These are phyloP conservation scores for Symphodus melops DNA, from an alignment of 2,113 vertebrate species.

Conservation along the genomic window DNA sequence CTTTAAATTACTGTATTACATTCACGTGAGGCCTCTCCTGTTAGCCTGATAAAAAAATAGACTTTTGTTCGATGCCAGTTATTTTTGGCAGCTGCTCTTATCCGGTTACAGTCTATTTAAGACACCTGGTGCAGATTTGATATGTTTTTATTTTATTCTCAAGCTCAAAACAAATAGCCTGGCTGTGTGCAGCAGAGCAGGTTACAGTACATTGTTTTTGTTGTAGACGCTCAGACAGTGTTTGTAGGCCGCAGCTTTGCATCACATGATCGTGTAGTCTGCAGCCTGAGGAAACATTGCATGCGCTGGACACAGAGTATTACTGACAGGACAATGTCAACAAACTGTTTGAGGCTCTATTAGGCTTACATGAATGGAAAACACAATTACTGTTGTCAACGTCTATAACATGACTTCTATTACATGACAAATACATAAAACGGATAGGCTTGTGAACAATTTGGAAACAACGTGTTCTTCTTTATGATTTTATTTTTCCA, in stretches of 20 bases:
- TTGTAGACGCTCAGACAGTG: constrained; percentile 5
- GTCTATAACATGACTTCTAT: too few relatives aligned
- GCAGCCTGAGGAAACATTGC: constrained; percentile 55
- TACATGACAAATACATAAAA: not conserved
- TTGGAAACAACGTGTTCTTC: too few relatives aligned
- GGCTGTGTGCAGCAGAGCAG: not conserved
- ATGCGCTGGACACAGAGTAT: constrained; percentile 33
- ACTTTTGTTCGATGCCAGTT: not conserved
- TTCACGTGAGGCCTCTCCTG: too few relatives aligned
- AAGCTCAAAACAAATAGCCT: not conserved
- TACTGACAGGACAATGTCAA: constrained; percentile 54
- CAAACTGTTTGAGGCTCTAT: constrained; percentile 33
- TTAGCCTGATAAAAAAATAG: not conserved
- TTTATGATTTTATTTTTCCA: too few relatives aligned
- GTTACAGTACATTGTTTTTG: not conserved
- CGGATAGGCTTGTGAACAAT: not conserved
- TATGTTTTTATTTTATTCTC: not conserved
- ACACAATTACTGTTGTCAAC: not conserved
- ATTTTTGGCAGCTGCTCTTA: not conserved
- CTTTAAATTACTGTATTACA: not conserved
- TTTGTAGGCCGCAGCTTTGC: constrained; percentile 45
- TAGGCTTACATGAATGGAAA: not conserved
- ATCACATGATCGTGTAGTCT: constrained; percentile 36
- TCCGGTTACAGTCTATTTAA: constrained; percentile 32
- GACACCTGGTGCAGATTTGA: not conserved